These are phyloP conservation scores for Hanleya hanleyi DNA, from an alignment of 2,888 invertebrate species.

Conservation along the genomic window DNA sequence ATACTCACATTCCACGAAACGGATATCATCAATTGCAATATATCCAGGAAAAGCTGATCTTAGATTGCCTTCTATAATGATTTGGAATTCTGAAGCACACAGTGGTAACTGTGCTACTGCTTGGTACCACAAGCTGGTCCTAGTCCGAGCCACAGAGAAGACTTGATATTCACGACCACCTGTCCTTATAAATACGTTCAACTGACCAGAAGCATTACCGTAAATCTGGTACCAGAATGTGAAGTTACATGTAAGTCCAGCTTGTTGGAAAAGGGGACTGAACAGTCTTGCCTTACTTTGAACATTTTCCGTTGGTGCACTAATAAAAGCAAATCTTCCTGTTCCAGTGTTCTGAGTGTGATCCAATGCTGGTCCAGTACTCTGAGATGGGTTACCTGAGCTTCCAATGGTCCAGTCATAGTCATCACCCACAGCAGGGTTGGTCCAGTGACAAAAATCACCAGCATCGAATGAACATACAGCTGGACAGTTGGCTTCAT, in stretches of 20 bases:
- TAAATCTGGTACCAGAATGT: constrained; percentile 58
- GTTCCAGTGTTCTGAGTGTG: constrained; percentile 55
- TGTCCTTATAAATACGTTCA: constrained; percentile 51
- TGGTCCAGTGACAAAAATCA: constrained; percentile 55
- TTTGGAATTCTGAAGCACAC: constrained; percentile 52
- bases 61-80: constrained; percentile 27
- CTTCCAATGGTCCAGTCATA: constrained; percentile 62
- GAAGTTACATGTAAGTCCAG: constrained; percentile 57
- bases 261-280: constrained; percentile 72
- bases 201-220: constrained; percentile 38
- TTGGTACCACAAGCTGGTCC: constrained; percentile 51
- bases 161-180: constrained; percentile 47
- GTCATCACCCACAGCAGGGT: constrained; percentile 57
- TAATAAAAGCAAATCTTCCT: constrained; percentile 78
- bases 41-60: constrained; percentile 23
- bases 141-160: constrained; percentile 23
- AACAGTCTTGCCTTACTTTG: constrained; percentile 77
- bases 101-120: constrained; percentile 48
- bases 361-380: constrained; percentile 65
- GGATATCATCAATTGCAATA: constrained; percentile 34
- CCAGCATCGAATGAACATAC: constrained; percentile 66
- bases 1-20: constrained; percentile 52
- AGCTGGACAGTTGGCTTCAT: constrained; percentile 56
- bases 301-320: constrained; percentile 77
- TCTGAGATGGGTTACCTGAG: background rate